Conservation (phyloP, 2,888 invertebrate genomes). For the Hoplodrina blanda region DNA sequence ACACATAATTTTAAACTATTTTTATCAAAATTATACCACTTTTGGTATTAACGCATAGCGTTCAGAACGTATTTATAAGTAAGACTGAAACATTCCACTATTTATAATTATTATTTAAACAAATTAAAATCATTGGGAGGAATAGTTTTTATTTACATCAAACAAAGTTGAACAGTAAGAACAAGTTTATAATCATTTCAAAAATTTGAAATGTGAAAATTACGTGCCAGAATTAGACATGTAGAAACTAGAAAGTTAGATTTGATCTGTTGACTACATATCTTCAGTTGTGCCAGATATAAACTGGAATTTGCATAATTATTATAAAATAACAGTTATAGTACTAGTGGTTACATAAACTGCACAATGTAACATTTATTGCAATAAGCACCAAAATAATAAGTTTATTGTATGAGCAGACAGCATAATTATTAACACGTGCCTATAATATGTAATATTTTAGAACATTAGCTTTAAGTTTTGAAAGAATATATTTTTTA, state of each 20-base stretch:
- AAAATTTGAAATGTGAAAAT: conserved; percentile 54
- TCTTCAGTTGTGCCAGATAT: conserved; percentile 52
- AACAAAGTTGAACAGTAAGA: conserved; percentile 33
- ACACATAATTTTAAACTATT: conserved; percentile 42
- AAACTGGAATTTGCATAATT: conserved; percentile 52
- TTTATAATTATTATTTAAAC: conserved; percentile 53
- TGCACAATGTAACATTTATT: conserved; percentile 34
- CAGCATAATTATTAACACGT: conserved; percentile 35
- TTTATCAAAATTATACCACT: conserved; percentile 25
- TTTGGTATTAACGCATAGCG: conserved; percentile 32
- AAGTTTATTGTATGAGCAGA: conserved; percentile 25
- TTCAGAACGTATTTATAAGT: conserved; percentile 79
- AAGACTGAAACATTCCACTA: conserved; percentile 88
- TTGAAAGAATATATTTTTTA: conserved; percentile 18
- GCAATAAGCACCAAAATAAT: conserved; percentile 39
- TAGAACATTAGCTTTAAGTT: conserved; percentile 15
- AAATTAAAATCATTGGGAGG: conserved; percentile 35
- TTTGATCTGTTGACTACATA: conserved; percentile 57
- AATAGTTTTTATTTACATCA: conserved; percentile 32
- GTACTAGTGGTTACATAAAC: conserved; percentile 14
- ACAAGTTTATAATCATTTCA: conserved; percentile 40
- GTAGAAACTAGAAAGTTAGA: conserved; percentile 40
- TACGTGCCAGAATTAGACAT: conserved; percentile 71
- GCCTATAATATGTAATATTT: conserved; percentile 48
- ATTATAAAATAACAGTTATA: conserved; percentile 18